phyloP scores from a whole-genome alignment of 2,113 vertebrate species.

The Pelodiscus sinensis region DNA sequence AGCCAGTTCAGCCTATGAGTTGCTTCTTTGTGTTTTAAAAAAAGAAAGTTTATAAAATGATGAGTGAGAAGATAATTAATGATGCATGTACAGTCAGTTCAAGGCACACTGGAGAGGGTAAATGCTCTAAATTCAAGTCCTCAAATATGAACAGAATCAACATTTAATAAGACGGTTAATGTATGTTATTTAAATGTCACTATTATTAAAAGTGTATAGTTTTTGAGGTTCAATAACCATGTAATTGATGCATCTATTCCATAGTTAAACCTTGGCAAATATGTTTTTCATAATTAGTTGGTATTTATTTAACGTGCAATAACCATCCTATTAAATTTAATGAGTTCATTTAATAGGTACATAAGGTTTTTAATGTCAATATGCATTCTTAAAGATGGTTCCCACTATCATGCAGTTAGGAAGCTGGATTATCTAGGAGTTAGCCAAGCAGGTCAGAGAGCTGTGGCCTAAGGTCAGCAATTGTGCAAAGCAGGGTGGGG shows the following conservation, averaged over 20 bases:
- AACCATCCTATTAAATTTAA: constrained; percentile 81
- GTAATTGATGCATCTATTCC: constrained; percentile 79
- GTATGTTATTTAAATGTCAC: constrained; percentile 64
- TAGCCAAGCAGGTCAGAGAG: neutral
- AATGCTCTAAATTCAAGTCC: constrained; percentile 57
- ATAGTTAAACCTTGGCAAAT: constrained; percentile 79
- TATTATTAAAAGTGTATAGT: constrained; percentile 68
- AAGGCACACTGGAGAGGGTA: constrained; percentile 23
- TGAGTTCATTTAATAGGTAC: constrained; percentile 75
- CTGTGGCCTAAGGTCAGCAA: neutral
- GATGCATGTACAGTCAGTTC: constrained; percentile 50
- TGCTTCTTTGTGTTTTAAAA: constrained; percentile 13
- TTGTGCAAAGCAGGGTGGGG: accelerated
- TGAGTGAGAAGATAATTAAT: constrained; percentile 71
- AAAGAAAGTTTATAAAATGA: constrained; percentile 51
- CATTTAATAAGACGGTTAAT: constrained; percentile 72
- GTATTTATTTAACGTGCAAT: constrained; percentile 82
- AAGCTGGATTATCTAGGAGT: neutral
- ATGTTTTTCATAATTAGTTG: constrained; percentile 80
- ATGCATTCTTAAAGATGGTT: neutral
- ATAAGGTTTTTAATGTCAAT: constrained; percentile 54
- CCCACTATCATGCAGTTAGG: accelerated
- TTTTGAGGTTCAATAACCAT: constrained; percentile 79
- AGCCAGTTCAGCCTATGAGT: constrained; percentile 1
- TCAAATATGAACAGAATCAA: constrained; percentile 71